phyloP scores from a whole-genome alignment of 2,888 invertebrate species.

The Caenorhabditis virilis region DNA sequence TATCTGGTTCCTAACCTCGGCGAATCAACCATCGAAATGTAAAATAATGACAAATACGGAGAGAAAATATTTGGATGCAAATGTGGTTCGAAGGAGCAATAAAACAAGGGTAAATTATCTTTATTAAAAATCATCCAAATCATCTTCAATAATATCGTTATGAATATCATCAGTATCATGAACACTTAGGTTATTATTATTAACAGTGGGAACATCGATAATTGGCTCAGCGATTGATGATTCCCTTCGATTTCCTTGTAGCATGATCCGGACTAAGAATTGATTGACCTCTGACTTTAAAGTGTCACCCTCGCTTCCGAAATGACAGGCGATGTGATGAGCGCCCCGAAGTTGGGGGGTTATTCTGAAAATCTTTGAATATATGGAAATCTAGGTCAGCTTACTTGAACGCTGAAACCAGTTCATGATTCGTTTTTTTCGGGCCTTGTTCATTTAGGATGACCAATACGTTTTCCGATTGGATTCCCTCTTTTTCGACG shows the following conservation, averaged over 20 bases:
- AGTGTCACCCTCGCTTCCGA: conserved; percentile 21
- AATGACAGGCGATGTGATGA: conserved; percentile 28
- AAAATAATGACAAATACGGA: conserved; percentile 46
- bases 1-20: conserved; percentile 32
- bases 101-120: conserved; percentile 21
- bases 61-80: conserved; percentile 38
- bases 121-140: conserved; percentile 1
- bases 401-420: conserved; percentile 32
- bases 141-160: conserved; percentile 2
- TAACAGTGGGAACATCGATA: too few species aligned
- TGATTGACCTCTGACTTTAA: conserved; percentile 25
- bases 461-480: conserved; percentile 24
- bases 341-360: conserved; percentile 21
- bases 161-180: too few species aligned
- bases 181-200: too few species aligned
- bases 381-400: not conserved
- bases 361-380: conserved; percentile 11
- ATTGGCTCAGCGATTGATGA: not conserved
- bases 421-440: conserved; percentile 33
- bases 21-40: conserved; percentile 47
- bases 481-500: conserved; percentile 25
- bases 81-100: conserved; percentile 34
- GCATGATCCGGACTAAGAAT: conserved; percentile 21
- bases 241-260: not conserved
- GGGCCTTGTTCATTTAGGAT: conserved; percentile 34